Conservation (phyloP, 2,113 vertebrate genomes). For the Apaloderma vittatum region DNA sequence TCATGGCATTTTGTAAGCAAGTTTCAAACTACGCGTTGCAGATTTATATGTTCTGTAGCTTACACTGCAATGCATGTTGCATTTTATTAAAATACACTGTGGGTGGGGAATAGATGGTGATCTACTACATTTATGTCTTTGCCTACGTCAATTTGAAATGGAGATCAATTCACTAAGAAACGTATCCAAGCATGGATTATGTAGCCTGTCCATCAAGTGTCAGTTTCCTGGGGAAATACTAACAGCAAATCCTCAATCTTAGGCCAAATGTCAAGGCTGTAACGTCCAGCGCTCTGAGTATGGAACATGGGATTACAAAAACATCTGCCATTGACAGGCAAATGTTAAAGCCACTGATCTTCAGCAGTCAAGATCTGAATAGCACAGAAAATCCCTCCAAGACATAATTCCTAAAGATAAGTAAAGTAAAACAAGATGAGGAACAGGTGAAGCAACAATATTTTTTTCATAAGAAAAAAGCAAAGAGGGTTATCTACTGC, state of each 20-base stretch:
- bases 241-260: slow-evolving; percentile 62
- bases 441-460: not conserved
- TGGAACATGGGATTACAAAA: slow-evolving; percentile 62
- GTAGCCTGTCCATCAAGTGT: slow-evolving; percentile 49
- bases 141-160: slow-evolving; percentile 35
- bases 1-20: slow-evolving; percentile 49
- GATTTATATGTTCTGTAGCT: slow-evolving; percentile 44
- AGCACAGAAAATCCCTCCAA: slow-evolving; percentile 58
- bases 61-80: not conserved
- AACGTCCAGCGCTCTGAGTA: slow-evolving; percentile 49
- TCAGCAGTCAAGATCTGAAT: slow-evolving; percentile 24
- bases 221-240: slow-evolving; percentile 56
- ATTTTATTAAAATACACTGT: slow-evolving; percentile 43
- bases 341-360: slow-evolving; percentile 60
- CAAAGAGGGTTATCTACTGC: not conserved
- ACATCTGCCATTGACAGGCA: slow-evolving; percentile 72
- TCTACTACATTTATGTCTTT: slow-evolving; percentile 27
- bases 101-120: not conserved
- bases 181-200: slow-evolving; percentile 37
- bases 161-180: slow-evolving; percentile 60
- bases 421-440: slow-evolving; percentile 39
- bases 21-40: slow-evolving; percentile 38
- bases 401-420: slow-evolving; percentile 38
- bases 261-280: slow-evolving; percentile 68
- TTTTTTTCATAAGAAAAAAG: slow-evolving; percentile 1